These are phyloP conservation scores for Halocaridina rubra DNA, from an alignment of 2,888 invertebrate species.

Conservation along the genomic window DNA sequence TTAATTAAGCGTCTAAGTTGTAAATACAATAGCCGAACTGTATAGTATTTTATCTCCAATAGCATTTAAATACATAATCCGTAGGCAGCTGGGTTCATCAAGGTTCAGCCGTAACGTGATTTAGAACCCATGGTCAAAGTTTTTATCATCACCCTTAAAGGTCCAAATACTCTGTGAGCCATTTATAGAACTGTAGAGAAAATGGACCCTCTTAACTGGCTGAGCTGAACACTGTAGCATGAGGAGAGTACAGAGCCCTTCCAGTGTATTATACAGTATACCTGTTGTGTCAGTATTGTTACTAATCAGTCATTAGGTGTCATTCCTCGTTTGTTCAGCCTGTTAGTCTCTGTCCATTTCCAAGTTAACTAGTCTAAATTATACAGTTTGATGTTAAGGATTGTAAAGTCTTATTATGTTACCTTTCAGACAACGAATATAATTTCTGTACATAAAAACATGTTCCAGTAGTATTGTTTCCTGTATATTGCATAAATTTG, in stretches of 20 bases:
- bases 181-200: background rate
- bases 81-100: constrained; percentile 24
- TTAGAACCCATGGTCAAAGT: background rate
- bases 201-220: background rate
- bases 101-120: constrained; percentile 6
- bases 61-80: constrained; percentile 13
- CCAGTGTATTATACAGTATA: constrained; percentile 20
- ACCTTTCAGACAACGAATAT: constrained; percentile 50
- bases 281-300: constrained; percentile 50
- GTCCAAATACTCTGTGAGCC: constrained; percentile 15
- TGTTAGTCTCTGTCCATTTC: constrained; percentile 54
- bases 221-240: background rate
- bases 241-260: constrained; percentile 5
- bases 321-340: constrained; percentile 39
- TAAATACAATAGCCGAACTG: constrained; percentile 33
- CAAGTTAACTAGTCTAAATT: constrained; percentile 57
- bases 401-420: constrained; percentile 28
- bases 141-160: background rate
- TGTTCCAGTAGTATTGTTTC: constrained; percentile 52
- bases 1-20: constrained; percentile 36
- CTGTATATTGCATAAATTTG: constrained; percentile 53
- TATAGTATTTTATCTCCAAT: constrained; percentile 30
- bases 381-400: constrained; percentile 36
- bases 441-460: constrained; percentile 50
- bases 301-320: constrained; percentile 49